phyloP scores from a whole-genome alignment of 2,888 invertebrate genomes.

The Yponomeuta malinellus region DNA sequence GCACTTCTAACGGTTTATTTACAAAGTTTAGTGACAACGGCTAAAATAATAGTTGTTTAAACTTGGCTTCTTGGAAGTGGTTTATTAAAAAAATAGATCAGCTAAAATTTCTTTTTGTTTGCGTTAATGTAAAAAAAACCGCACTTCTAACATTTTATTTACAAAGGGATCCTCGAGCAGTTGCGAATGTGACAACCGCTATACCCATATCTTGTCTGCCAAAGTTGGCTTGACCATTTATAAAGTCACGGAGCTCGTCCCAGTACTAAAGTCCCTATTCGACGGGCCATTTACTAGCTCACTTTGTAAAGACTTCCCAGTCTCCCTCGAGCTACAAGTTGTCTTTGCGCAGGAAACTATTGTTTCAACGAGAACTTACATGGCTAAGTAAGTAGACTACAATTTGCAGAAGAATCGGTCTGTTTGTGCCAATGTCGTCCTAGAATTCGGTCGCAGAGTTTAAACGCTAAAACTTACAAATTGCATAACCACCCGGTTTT shows the following conservation, averaged over 20 bases:
- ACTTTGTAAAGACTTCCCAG: background rate
- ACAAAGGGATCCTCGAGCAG: background rate
- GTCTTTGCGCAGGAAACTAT: constrained; percentile 2
- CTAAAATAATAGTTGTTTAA: too few species aligned
- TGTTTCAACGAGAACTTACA: constrained; percentile 3
- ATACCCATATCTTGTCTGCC: background rate
- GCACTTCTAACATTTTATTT: too few species aligned
- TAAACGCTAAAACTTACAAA: background rate
- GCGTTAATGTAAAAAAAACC: too few species aligned
- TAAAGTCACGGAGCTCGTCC: background rate
- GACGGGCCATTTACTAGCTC: background rate
- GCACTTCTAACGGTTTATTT: too few species aligned
- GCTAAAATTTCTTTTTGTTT: too few species aligned
- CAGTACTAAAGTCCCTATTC: background rate
- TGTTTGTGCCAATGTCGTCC: background rate
- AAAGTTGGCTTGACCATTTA: background rate
- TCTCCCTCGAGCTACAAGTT: constrained; percentile 6
- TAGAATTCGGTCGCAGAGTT: background rate
- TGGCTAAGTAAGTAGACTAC: background rate
- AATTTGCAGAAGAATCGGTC: background rate
- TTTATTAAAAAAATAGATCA: too few species aligned
- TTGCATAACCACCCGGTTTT: too few species aligned
- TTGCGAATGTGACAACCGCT: background rate
- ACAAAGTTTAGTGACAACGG: too few species aligned
- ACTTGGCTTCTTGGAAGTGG: too few species aligned